Percentiles rank a stretch among this genome's conserved stretches.
Evolutionary conservation across 2,113 vertebrate species (phyloP).

Genomic region (Phaethon lepturus): DNA sequence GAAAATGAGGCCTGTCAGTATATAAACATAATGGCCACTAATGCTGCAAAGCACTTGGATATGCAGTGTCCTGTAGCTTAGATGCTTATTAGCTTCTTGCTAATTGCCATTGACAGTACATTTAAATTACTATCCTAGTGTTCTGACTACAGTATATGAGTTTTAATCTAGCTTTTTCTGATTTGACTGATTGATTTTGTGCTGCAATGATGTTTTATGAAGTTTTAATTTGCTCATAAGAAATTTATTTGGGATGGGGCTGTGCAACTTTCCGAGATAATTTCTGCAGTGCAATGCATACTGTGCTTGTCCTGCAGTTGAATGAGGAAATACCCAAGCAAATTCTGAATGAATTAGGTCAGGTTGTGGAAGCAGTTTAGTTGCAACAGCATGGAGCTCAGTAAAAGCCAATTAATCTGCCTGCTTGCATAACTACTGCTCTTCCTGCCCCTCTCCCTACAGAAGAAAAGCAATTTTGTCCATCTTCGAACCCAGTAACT

Average conservation of each 20-base stretch:
- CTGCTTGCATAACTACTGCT: background rate
- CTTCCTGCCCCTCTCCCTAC: background rate
- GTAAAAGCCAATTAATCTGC: conserved; percentile 36
- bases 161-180: background rate
- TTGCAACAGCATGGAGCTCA: background rate
- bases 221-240: background rate
- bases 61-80: background rate
- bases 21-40: background rate
- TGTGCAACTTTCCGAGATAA: background rate
- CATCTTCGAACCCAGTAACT: background rate
- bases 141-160: background rate
- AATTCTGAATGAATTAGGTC: background rate
- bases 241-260: background rate
- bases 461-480: conserved; percentile 35
- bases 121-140: background rate
- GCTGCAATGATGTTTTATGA: background rate
- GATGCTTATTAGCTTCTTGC: background rate
- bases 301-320: background rate
- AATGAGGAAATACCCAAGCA: background rate
- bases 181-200: background rate
- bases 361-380: background rate
- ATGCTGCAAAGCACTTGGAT: background rate
- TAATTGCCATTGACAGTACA: background rate
- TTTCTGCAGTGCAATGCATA: background rate
- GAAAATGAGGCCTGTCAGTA: background rate